These are phyloP conservation scores for Trachythela sp. DNA, from an alignment of 64 coral and sea anemone genomes.

Conservation along the genomic window DNA sequence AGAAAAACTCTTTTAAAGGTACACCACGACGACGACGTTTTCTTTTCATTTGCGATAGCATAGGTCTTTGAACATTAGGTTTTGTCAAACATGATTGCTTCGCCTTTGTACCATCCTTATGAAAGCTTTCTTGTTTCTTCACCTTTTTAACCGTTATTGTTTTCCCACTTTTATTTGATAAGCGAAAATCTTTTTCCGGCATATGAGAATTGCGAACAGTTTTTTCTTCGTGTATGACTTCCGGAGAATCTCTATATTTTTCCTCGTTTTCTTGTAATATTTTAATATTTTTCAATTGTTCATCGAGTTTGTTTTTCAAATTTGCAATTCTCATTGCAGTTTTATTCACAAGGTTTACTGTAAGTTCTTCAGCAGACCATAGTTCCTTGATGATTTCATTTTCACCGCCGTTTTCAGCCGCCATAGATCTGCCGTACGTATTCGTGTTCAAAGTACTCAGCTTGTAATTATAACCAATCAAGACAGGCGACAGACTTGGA, in stretches of 20 bases:
- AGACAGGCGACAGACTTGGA: background rate
- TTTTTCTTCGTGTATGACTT: background rate
- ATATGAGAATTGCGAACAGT: background rate
- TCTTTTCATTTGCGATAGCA: background rate
- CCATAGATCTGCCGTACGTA: background rate
- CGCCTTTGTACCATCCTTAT: background rate
- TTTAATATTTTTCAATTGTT: background rate
- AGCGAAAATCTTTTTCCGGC: background rate
- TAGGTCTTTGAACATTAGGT: background rate
- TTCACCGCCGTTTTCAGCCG: background rate
- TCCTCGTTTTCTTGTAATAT: background rate
- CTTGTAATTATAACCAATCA: background rate
- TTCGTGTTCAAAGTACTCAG: background rate
- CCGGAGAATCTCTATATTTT: background rate
- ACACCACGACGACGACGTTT: background rate
- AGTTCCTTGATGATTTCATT: background rate
- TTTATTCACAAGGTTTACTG: background rate
- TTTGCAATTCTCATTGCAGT: background rate
- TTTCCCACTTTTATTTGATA: background rate
- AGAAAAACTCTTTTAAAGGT: background rate
- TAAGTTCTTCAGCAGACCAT: background rate
- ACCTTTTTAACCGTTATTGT: background rate
- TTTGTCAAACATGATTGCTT: background rate
- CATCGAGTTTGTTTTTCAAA: background rate
- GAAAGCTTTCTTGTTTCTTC: background rate